These are phyloP conservation scores for Synanthedon myopaeformis DNA, from an alignment of 2,888 invertebrate species.

Conservation along the genomic window DNA sequence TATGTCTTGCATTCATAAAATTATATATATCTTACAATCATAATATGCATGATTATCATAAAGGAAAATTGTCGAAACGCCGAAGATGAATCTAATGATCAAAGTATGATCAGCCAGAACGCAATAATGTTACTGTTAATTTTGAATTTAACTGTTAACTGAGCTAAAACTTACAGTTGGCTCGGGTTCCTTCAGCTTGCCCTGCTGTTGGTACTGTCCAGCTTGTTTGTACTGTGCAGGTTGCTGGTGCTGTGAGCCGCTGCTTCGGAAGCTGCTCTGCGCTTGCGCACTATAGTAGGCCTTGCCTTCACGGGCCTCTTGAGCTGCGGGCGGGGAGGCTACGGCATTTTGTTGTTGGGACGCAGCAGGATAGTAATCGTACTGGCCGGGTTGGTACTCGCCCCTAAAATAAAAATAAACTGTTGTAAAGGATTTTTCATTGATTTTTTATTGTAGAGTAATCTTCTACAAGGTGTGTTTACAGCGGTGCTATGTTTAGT, in stretches of 20 bases:
- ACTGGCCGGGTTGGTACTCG: constrained; percentile 13
- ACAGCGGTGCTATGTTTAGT: too few species aligned
- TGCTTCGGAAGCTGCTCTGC: constrained; percentile 7
- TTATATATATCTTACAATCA: too few species aligned
- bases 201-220: constrained; percentile 9
- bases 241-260: constrained; percentile 6
- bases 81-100: too few species aligned
- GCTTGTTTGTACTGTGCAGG: constrained; percentile 8
- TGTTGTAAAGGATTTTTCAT: neutral
- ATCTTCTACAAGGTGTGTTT: too few species aligned
- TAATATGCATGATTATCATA: too few species aligned
- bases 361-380: constrained; percentile 16
- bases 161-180: constrained; percentile 42
- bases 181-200: constrained; percentile 32
- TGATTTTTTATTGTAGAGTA: too few species aligned
- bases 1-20: too few species aligned
- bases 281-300: constrained; percentile 16
- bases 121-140: too few species aligned
- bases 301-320: constrained; percentile 23
- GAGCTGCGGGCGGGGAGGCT: constrained; percentile 11
- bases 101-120: too few species aligned
- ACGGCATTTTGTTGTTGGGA: constrained; percentile 12
- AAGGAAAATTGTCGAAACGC: too few species aligned
- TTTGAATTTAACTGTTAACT: too few species aligned
- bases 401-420: constrained; percentile 11